Base-by-base conservation (phyloP, 2,888 invertebrate genomes). In the Mayetiola destructor region DNA sequence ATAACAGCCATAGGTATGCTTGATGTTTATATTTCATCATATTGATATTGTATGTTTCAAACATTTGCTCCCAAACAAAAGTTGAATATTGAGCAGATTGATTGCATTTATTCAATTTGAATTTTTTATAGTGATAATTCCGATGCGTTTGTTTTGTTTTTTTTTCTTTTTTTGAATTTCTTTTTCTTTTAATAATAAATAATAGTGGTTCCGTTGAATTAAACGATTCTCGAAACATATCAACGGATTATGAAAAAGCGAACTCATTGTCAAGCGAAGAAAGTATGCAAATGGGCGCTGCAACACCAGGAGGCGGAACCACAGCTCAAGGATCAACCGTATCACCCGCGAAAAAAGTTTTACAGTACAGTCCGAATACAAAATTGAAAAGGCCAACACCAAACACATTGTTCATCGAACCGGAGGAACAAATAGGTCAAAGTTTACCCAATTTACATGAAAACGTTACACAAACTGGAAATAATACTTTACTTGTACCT, bases 371-470 rank as follows among this genome's bases (percentile, higher is more conserved):
- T 71, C 72, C 64, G 35, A 48, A 27, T 67, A 74, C 68, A 67
- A 70, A 70, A 60, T 39, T 59, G 16, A 60, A 59, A 70, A 72
- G 60, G 69, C 73, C 74, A 57, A 80, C 83, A 35, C 81, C 84
- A 30, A 85, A 85, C 67, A 84, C 85, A 0, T 73, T 89, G 61
- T 82, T 82, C 54, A 87, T 89, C 59, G 84, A 87, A 66, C 82
- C 85, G 4, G 72, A 78, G 27, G 78, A 79, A 64, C 77, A 78
- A 58, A 73, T 87, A 56, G 85, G 88, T 30, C 88, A 88, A 69
- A 88, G 88, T 66, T 73, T 90, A 64, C 89, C 89, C 2, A 88
- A 90, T 68, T 75, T 90, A 57, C 77, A 67, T 61, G 61, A 71
- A 61, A 69, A 70, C 61, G 67, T 64, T 59, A 67, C 65, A 62